Percentiles rank a stretch among this genome's conserved stretches.
These are phyloP conservation scores for Limnephilus auricula DNA, from an alignment of 2,888 invertebrate genomes.

Conservation along the genomic window DNA sequence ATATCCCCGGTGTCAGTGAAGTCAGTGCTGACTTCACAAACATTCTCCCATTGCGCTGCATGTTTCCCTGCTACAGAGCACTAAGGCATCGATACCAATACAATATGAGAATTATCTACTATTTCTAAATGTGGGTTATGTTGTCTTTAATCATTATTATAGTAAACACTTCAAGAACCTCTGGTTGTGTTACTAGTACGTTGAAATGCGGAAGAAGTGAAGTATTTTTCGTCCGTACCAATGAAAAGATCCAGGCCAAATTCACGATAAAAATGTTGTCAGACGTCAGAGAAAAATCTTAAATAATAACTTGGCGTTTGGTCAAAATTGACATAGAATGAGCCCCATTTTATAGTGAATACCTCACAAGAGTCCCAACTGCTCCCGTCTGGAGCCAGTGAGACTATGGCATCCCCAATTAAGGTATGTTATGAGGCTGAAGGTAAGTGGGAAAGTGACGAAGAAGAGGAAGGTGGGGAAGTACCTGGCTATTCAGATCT, in stretches of 20 bases:
- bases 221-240: neutral
- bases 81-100: neutral
- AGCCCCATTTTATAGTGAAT: too few species aligned
- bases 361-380: too few species aligned
- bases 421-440: too few species aligned
- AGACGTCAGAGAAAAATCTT: neutral
- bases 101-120: neutral
- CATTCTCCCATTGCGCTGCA: conserved; percentile 19
- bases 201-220: conserved; percentile 11
- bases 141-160: neutral
- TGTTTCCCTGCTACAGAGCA: neutral
- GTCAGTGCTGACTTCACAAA: conserved; percentile 26
- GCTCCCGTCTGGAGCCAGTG: too few species aligned
- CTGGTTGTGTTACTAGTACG: neutral
- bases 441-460: too few species aligned
- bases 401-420: too few species aligned
- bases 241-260: conserved; percentile 10
- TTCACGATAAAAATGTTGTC: neutral
- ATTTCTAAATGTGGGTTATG: neutral
- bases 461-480: too few species aligned
- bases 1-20: neutral
- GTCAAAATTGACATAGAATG: conserved; percentile 17
- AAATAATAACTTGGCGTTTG: neutral
- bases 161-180: conserved; percentile 2
- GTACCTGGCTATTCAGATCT: too few species aligned